These are phyloP conservation scores for Limnephilus marmoratus DNA, from an alignment of 2,888 invertebrate genomes.

Conservation along the genomic window DNA sequence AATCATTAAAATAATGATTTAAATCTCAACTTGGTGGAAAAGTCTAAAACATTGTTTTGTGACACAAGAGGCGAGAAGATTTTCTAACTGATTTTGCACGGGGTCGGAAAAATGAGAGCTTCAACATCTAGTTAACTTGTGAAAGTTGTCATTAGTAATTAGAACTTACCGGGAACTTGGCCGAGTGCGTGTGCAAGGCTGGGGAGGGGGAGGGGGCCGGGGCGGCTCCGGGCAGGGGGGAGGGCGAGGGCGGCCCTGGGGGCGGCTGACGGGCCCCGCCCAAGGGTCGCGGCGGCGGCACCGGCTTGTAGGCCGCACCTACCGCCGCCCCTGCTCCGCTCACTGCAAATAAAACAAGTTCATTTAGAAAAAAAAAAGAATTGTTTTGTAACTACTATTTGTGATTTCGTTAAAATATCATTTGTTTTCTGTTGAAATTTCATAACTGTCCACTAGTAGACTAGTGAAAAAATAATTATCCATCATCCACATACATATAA, in stretches of 20 bases:
- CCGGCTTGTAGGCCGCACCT: conserved; percentile 79
- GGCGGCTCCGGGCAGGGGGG: conserved; percentile 73
- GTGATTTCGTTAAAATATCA: no score
- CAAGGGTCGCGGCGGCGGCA: conserved; percentile 80
- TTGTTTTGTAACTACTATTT: not conserved
- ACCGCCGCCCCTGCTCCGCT: conserved; percentile 76
- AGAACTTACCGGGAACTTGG: conserved; percentile 85
- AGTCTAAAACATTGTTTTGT: no score
- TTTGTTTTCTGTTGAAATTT: no score
- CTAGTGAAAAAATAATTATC: no score
- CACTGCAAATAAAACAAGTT: conserved; percentile 64
- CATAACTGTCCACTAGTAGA: no score
- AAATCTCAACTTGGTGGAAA: no score
- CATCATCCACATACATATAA: no score
- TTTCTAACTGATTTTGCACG: no score
- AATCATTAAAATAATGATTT: no score
- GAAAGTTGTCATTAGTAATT: not conserved
- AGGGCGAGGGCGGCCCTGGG: conserved; percentile 71
- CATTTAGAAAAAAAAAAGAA: conserved; percentile 32
- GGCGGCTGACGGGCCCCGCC: conserved; percentile 78
- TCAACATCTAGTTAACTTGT: not conserved
- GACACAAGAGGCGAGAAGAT: no score
- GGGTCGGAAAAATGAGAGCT: not conserved
- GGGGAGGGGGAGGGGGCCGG: conserved; percentile 73
- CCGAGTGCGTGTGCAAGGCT: conserved; percentile 85